These are phyloP conservation scores for Amiota mariae DNA, from an alignment of 2,888 invertebrate genomes.

Conservation along the genomic window DNA sequence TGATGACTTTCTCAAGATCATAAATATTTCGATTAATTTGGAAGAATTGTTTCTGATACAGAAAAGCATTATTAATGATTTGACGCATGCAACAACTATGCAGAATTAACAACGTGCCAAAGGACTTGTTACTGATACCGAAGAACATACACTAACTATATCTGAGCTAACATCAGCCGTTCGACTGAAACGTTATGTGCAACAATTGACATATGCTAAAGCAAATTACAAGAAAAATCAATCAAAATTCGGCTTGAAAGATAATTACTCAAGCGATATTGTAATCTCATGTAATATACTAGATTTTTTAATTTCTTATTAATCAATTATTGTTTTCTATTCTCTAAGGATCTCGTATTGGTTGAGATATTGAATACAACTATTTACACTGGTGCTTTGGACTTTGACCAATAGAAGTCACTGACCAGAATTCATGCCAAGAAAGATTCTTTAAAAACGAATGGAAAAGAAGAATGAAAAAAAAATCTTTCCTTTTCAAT, in stretches of 20 bases:
- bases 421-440: no score
- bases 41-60: conserved; percentile 89
- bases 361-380: conserved; percentile 84
- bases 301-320: not conserved
- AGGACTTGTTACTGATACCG: conserved; percentile 74
- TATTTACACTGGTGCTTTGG: no score
- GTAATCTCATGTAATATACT: conserved; percentile 45
- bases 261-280: conserved; percentile 76
- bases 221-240: conserved; percentile 86
- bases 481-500: no score
- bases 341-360: conserved; percentile 80
- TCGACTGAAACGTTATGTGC: conserved; percentile 88
- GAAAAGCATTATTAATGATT: conserved; percentile 90
- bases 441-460: no score
- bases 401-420: no score
- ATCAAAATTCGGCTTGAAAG: conserved; percentile 84
- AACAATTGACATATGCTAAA: conserved; percentile 86
- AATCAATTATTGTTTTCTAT: conserved; percentile 9
- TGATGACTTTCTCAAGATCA: conserved; percentile 90
- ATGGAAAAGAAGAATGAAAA: no score
- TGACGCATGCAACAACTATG: conserved; percentile 94
- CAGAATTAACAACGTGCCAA: conserved; percentile 91
- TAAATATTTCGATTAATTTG: conserved; percentile 85
- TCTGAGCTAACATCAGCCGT: conserved; percentile 87
- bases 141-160: conserved; percentile 77